These are phyloP conservation scores for Tetrao urogallus DNA, from an alignment of 2,113 vertebrate species.

Conservation along the genomic window DNA sequence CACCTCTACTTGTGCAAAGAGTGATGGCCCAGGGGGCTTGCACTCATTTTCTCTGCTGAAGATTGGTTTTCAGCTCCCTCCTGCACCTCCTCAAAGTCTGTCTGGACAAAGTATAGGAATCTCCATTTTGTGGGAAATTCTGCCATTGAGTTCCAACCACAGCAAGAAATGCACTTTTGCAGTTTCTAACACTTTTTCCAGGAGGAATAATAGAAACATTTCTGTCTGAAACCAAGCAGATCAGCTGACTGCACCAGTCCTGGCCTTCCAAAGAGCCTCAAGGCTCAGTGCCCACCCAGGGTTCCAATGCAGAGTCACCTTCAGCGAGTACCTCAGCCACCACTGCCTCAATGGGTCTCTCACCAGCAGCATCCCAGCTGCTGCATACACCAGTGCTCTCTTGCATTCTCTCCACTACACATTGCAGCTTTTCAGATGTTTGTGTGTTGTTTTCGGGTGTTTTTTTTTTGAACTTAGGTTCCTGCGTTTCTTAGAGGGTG, in stretches of 20 bases:
- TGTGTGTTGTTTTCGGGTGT: background rate
- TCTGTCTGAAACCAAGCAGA: background rate
- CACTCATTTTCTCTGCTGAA: background rate
- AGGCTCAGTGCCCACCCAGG: fast-evolving
- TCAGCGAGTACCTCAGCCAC: background rate
- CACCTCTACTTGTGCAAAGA: background rate
- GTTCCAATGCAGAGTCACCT: fast-evolving
- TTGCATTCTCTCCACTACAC: background rate
- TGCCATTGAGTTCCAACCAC: background rate
- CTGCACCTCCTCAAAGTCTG: background rate
- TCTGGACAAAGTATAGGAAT: background rate
- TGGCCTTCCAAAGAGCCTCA: background rate
- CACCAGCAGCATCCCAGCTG: background rate
- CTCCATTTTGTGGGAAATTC: background rate
- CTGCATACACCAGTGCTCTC: background rate
- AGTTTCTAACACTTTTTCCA: background rate
- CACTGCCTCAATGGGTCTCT: background rate
- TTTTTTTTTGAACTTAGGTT: background rate
- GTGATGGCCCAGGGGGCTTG: background rate
- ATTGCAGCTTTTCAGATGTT: background rate
- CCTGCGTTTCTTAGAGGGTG: background rate
- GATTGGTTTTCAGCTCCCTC: background rate
- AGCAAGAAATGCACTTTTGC: background rate
- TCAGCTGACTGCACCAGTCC: background rate
- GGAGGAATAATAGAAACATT: background rate